These are phyloP conservation scores for Parazoanthus swiftii DNA, from an alignment of 92 coral and sea anemone species.

Conservation along the genomic window DNA sequence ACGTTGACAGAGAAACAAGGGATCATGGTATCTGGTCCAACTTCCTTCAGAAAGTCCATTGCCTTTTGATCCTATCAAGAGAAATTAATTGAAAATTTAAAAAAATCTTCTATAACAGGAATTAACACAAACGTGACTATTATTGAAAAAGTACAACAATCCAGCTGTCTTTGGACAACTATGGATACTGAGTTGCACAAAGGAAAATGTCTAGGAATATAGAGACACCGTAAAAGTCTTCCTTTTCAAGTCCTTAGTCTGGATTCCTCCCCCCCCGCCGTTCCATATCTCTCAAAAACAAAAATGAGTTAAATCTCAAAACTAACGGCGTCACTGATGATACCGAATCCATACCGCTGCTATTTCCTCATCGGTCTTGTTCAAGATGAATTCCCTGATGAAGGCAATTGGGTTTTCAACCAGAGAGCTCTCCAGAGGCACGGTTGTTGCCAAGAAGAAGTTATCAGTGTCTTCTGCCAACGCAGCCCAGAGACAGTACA, in stretches of 20 bases:
- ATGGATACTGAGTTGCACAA: neutral
- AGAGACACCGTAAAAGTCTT: neutral
- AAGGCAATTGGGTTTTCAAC: conserved; percentile 55
- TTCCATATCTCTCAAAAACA: too few relatives aligned
- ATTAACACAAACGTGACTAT: neutral
- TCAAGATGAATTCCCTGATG: conserved; percentile 57
- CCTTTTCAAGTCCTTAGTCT: neutral
- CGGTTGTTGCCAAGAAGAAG: conserved; percentile 60
- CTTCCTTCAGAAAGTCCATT: conserved; percentile 66
- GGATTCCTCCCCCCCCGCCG: neutral
- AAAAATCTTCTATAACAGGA: neutral
- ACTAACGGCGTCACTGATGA: neutral
- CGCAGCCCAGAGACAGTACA: conserved; percentile 76
- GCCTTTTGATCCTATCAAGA: conserved; percentile 66
- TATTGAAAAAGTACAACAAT: neutral
- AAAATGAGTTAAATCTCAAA: neutral
- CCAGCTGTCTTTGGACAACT: neutral
- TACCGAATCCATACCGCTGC: neutral
- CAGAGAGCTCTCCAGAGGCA: conserved; percentile 53
- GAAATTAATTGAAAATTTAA: neutral
- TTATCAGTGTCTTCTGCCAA: conserved; percentile 61
- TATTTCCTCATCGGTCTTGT: conserved; percentile 55
- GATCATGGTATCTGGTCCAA: conserved; percentile 89
- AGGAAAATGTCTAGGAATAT: neutral
- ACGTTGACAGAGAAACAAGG: conserved; percentile 82